Base-by-base conservation (phyloP, 2,888 invertebrate species). In the Cataglyphis livida region DNA sequence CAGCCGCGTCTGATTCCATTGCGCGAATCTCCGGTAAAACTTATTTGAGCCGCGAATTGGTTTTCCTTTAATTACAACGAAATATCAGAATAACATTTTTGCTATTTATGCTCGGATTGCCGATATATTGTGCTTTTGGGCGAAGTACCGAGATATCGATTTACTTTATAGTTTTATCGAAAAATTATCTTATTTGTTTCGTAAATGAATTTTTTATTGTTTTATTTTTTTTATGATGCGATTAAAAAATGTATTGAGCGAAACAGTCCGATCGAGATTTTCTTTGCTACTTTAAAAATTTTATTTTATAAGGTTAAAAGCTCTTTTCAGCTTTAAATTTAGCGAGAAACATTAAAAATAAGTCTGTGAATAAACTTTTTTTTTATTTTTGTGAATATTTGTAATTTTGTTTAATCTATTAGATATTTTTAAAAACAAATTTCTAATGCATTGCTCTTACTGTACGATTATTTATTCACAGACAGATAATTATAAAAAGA, bases 1-100 rank as follows among this genome's bases (percentile, higher is more conserved):
- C 54, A 57, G 32, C 15, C 25, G 32, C 64, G 41, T 68, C 62
- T 73, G 65, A 78, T 86, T 86, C 74, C 78, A 59, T 74, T 82
- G 48, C 70, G 10, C 68, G 28, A 48, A 15, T 64, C n/a, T 38
- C 1, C 35, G 32, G 28, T 35, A 9, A 7, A 59, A 57, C 51
- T 81, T 82, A 65, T 70, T 41, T 68, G 61, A 51, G 59, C 25
- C 25, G 61, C 38, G 54, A 61, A 83, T 82, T 64, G 74, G 18
- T 57, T 61, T 12, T 41, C 64, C 32, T 75, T 75, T 66, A 73
- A 81, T 65, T 65, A 59, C 59, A 38, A 71, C 21, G 51, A 75
- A 32, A 44, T 18, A 12, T 70, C 41, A 32, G n/a, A 66, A 51
- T 44, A 48, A 12, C 38, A 7, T 41, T 44, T 57, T 21, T 18